Evolutionary conservation across 2,113 vertebrate genomes (phyloP), one percentile per base, ranked within the genome.

Genomic region (Sarotherodon lohbergeri): DNA sequence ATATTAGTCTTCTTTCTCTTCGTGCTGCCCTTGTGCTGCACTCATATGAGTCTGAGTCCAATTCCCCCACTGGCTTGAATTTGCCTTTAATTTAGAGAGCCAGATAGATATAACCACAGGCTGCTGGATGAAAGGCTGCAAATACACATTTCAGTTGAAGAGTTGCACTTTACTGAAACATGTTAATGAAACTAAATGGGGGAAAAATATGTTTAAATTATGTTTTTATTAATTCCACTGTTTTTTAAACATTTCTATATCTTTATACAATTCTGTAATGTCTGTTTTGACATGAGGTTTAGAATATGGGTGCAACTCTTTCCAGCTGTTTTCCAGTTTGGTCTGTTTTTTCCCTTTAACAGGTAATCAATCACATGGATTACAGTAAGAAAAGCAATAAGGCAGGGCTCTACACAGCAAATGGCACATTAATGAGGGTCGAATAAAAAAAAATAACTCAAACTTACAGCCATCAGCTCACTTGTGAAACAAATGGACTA

Each of bases 91-190:
- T 88, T 87, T 86, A 52, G 41, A 59, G 43, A 71, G 17, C 9
- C 68, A 73, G 63, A 81, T 88, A 79, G 66, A 13, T 29, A 80
- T n/a, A 27, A 82, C 90, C 83, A 80, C 68, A 80, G 86, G 89
- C 90, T 36, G 86, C 19, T 36, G 9, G 0, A 0, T 85, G 82
- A 6, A 83, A 63, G 73, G 34, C n/a, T 82, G 39, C 41, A 85
- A 87, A 90, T 56, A 55, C 24, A 80, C 27, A 82, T 8, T 88
- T 85, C 34, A 87, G 8, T 9, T 10, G 24, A 56, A 10, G 16
- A 61, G 56, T 13, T 78, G 46, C 43, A 22, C 41, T 54, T 63
- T n/a, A 19, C 0, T 41, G 19, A 59, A 83, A 50, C 57, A 55
- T 52, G 36, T 6, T 52, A 71, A 55, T 43, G 43, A 36, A 88